Base-by-base conservation (phyloP, 2,888 invertebrate genomes). In the Tachystola acroxantha region DNA sequence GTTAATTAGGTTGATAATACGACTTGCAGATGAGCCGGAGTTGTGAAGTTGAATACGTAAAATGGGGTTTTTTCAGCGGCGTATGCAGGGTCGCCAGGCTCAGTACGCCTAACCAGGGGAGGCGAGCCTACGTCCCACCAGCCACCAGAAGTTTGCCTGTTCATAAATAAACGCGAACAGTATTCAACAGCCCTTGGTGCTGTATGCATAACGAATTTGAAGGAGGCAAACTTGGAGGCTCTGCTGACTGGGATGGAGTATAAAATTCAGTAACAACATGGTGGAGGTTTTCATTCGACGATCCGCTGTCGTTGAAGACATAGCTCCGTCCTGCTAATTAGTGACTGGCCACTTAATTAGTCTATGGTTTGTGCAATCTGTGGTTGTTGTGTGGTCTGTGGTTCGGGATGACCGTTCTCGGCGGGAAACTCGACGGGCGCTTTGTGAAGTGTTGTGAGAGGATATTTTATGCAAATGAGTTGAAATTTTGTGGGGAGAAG, bases 1-100 rank as follows among this genome's bases (percentile, higher is more conserved):
- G 93, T 93, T 93, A 93, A 93, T 93, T 93, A 93, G 93, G 91
- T 92, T 91, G 91, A 92, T 92, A 92, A 93, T 93, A 92, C 91
- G 93, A 93, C 93, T 93, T 93, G 93, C 93, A 93, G 93, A 93
- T 93, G 93, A 93, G 92, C 87, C 87, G 65, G 88, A 89, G 88
- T 89, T 88, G 85, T 81, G 77, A 89, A 89, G 89, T 90, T 88
- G 91, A 90, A 90, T 91, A 90, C 78, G 78, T 87, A 87, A 91
- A 91, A 90, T 90, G 90, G 88, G n/a, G 88, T 88, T 89, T 89
- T 89, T 89, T 88, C 88, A 88, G 89, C 82, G 88, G 76, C 77
- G 73, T 67, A 77, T 82, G 81, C 84, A 84, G 79, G 74, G 80
- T 73, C 65, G 38, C 32, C 29, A 32, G 39, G 34, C 46, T 46